Base-by-base conservation (phyloP, 2,888 invertebrate species). In the Germaria angustata region DNA sequence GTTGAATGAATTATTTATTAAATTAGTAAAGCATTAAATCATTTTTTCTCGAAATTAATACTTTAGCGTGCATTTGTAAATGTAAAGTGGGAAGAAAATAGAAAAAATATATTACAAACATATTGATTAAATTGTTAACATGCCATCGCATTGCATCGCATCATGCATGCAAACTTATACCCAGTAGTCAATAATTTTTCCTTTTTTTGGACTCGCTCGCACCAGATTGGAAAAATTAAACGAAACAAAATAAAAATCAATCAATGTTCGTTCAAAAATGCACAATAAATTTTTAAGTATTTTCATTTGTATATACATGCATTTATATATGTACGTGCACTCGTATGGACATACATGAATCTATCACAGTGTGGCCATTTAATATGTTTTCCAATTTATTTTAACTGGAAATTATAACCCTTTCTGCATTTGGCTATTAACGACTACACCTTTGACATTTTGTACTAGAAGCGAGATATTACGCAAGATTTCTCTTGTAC, bases 51-150 rank as follows among this genome's bases (percentile, higher is more conserved):
- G 55, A n/a, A 65, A 65, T 24, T 59, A 59, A n/a, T 39, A 59
- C 34, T 32, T 15, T 7, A 53, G 51, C 41, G 20, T 53, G 41
- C 15, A 34, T 49, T 55, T 24, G 32, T n/a, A 53, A 17, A 44
- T 22, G 41, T 1, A n/a, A 73, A 34, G 20, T 17, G 24, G 20
- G 7, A 55, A 32, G 9, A 61, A 57, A n/a, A 41, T 8, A 20
- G 17, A 17, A 72, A 13, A 6, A 24, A 6, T 6, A 11, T 44
- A 24, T 13, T 63, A 65, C 22, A 55, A 76, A 22, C 20, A 41
- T 69, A 69, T 69, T 78, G 71, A 71, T 65, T 78, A 49, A 78
- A 71, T 65, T 55, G 55, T 65, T 63, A 46, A 71, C 46, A 78
- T 46, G 71, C 36, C 53, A 63, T 55, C 17, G 20, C 39, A 76